Conservation (phyloP, 2,888 invertebrate genomes). For the Diplolepis rosae region DNA sequence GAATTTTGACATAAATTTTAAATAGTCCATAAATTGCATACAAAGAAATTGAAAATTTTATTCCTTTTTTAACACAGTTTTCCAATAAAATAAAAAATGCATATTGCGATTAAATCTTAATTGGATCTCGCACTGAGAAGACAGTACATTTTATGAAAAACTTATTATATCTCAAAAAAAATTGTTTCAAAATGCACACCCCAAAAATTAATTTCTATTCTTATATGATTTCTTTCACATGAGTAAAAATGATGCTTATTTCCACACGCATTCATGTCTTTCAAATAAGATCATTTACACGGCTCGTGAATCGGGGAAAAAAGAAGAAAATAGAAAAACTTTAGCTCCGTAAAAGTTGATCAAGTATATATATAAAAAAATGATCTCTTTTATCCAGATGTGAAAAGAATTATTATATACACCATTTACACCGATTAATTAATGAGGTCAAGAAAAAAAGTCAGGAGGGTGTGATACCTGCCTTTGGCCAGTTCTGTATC, state of each 20-base stretch:
- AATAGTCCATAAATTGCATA: too few species aligned
- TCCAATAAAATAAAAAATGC: too few species aligned
- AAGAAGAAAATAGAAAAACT: not conserved
- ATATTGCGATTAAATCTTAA: too few species aligned
- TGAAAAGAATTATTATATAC: not conserved
- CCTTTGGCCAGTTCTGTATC: slow-evolving; percentile 74
- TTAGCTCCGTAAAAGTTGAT: not conserved
- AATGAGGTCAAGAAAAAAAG: slow-evolving; percentile 1
- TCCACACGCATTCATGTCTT: not conserved
- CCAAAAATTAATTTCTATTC: not conserved
- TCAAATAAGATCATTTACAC: not conserved
- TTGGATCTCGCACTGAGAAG: too few species aligned
- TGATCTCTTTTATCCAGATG: not conserved
- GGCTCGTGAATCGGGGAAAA: not conserved
- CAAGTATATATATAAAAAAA: not conserved
- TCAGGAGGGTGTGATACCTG: slow-evolving; percentile 69
- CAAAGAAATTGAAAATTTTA: too few species aligned
- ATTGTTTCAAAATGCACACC: not conserved
- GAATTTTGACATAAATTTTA: too few species aligned
- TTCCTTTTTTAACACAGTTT: too few species aligned
- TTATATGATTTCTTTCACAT: not conserved
- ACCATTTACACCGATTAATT: slow-evolving; percentile 1
- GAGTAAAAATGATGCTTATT: not conserved
- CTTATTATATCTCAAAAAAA: not conserved
- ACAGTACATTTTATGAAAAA: not conserved